Percentiles rank a stretch among this genome's conserved stretches.
phyloP scores from a whole-genome alignment of 2,797 vertebrate genomes.

The Oryzias dopingdopingensis region DNA sequence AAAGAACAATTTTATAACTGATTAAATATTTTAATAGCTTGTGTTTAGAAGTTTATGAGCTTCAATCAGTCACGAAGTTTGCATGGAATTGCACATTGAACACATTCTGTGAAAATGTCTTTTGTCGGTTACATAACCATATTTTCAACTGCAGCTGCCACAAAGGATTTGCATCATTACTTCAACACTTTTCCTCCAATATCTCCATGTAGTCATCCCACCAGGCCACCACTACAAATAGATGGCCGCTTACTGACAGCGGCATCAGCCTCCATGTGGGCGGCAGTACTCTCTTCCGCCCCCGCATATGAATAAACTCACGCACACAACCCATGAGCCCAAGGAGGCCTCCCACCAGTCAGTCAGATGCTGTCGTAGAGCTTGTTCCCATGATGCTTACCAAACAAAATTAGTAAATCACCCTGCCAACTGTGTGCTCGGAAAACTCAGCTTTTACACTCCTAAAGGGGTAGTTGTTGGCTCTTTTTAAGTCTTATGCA shows the following conservation, averaged over 20 bases:
- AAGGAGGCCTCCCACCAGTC: conserved; percentile 50
- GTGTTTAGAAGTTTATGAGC: not conserved
- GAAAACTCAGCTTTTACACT: conserved; percentile 14
- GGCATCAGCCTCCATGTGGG: conserved; percentile 66
- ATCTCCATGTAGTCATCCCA: conserved; percentile 49
- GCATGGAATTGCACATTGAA: conserved; percentile 1
- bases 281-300: conserved; percentile 62
- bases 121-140: conserved; percentile 13
- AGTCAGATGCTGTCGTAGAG: conserved; percentile 64
- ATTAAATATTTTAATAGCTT: too few species aligned
- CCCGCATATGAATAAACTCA: conserved; percentile 34
- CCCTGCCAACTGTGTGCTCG: not conserved
- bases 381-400: conserved; percentile 51
- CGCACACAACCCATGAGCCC: conserved; percentile 25
- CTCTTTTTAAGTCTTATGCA: not conserved
- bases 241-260: conserved; percentile 66
- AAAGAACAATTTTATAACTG: too few species aligned
- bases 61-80: conserved; percentile 4
- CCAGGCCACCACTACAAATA: conserved; percentile 75
- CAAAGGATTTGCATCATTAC: conserved; percentile 21
- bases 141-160: conserved; percentile 5
- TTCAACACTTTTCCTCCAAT: conserved; percentile 39
- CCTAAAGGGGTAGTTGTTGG: conserved; percentile 6
- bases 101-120: not conserved
- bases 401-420: conserved; percentile 46